These are phyloP conservation scores for Augochlora pura DNA, from an alignment of 1,140 invertebrate species.

Conservation along the genomic window DNA sequence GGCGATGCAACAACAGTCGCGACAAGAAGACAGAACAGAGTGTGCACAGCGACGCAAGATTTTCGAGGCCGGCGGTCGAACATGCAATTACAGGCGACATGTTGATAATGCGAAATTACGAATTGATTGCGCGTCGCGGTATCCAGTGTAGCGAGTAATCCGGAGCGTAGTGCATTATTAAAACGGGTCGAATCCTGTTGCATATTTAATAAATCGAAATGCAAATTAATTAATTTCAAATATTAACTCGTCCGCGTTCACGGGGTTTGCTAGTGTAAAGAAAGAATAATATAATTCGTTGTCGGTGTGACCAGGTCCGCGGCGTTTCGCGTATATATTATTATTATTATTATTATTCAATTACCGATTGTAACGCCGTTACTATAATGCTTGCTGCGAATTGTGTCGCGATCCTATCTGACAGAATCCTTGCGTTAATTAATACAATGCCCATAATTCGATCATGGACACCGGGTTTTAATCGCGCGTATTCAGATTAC, in stretches of 20 bases:
- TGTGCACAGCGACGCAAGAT: conserved; percentile 15
- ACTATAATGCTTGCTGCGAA: neutral
- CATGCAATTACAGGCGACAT: conserved; percentile 19
- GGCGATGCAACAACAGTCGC: neutral
- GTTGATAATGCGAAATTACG: conserved; percentile 16
- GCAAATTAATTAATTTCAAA: conserved; percentile 13
- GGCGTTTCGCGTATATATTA: neutral
- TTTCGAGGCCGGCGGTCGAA: conserved; percentile 8
- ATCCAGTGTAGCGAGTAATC: neutral
- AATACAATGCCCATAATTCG: conserved; percentile 11
- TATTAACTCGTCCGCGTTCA: neutral
- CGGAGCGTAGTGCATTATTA: neutral
- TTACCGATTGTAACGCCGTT: neutral
- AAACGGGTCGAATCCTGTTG: neutral
- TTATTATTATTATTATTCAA: conserved; percentile 10
- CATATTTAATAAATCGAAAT: neutral
- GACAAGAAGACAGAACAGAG: no score
- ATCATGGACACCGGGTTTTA: conserved; percentile 21
- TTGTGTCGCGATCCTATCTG: conserved; percentile 23
- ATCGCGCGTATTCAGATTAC: neutral
- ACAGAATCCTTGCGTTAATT: conserved; percentile 36
- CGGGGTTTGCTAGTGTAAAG: neutral
- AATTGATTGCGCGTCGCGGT: conserved; percentile 8
- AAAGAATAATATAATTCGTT: neutral
- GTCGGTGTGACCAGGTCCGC: no score